These are phyloP conservation scores for Aspiorhynchus laticeps DNA, from an alignment of 2,113 vertebrate genomes.

Conservation along the genomic window DNA sequence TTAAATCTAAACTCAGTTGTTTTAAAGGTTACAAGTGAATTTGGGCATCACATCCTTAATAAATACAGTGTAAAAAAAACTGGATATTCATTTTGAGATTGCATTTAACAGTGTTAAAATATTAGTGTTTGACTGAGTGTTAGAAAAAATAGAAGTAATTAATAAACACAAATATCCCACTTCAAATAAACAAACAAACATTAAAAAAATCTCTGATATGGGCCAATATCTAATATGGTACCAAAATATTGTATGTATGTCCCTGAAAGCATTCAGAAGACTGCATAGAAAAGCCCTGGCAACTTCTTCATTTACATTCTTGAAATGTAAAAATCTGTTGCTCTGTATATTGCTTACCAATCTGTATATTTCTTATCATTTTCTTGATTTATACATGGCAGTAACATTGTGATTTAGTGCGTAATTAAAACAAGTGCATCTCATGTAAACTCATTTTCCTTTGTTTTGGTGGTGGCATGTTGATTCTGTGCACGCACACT, in stretches of 20 bases:
- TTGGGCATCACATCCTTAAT: background rate
- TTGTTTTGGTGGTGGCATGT: background rate
- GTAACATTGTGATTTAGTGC: background rate
- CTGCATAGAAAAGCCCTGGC: background rate
- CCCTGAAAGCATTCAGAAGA: background rate
- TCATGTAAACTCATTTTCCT: conserved; percentile 12
- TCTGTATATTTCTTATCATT: too few relatives aligned
- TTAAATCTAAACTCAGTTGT: background rate
- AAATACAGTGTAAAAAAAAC: background rate
- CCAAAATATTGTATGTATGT: background rate
- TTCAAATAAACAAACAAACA: background rate
- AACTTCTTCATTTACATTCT: background rate
- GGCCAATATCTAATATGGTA: background rate
- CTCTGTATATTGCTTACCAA: background rate
- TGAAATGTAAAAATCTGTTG: background rate
- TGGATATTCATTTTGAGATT: background rate
- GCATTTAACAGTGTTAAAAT: background rate
- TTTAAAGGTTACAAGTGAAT: background rate
- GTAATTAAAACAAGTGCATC: background rate
- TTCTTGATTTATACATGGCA: background rate
- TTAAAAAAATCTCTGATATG: background rate
- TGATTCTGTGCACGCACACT: background rate
- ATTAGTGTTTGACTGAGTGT: background rate
- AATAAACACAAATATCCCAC: background rate
- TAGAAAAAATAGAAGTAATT: background rate